Evolutionary conservation across 2,888 invertebrate species (phyloP).

Genomic region (Hypomecis atomaria): DNA sequence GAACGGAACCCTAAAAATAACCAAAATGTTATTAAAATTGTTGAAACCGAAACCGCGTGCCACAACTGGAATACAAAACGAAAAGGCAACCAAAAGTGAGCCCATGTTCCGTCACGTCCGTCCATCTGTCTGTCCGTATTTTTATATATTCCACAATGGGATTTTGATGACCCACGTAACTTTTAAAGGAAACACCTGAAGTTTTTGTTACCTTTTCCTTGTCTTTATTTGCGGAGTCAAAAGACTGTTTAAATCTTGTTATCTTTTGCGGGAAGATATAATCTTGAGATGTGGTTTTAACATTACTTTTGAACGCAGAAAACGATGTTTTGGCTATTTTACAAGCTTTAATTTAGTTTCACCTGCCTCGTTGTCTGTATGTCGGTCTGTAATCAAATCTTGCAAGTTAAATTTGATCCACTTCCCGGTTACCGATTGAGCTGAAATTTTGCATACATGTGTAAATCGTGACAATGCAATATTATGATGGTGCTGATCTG

Average conservation of each 20-base stretch:
- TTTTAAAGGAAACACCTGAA: conserved; percentile 23
- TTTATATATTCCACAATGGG: conserved; percentile 11
- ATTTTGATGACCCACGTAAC: conserved; percentile 16
- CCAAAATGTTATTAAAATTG: too few relatives aligned
- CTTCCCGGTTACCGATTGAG: too few relatives aligned
- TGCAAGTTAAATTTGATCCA: too few relatives aligned
- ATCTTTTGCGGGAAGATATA: conserved; percentile 7
- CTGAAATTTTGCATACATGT: too few relatives aligned
- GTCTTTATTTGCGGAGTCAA: conserved; percentile 12
- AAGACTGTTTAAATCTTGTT: conserved; percentile 19
- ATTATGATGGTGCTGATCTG: too few relatives aligned
- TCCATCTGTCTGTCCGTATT: conserved; percentile 15
- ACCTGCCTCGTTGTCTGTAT: too few relatives aligned
- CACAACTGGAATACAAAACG: not conserved
- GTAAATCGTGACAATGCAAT: too few relatives aligned
- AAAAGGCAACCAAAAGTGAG: not conserved
- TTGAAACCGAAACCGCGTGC: not conserved
- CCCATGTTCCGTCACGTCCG: conserved; percentile 17
- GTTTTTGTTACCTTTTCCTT: conserved; percentile 13
- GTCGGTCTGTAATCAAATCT: too few relatives aligned
- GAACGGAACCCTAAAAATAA: too few relatives aligned
- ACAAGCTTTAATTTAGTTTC: too few relatives aligned
- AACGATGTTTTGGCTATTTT: too few relatives aligned
- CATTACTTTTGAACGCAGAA: not conserved
- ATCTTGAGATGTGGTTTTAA: conserved; percentile 32